Evolutionary conservation across 2,888 invertebrate species (phyloP), one percentile per base, ranked within the genome.

Genomic region (Oligia fasciuncula): DNA sequence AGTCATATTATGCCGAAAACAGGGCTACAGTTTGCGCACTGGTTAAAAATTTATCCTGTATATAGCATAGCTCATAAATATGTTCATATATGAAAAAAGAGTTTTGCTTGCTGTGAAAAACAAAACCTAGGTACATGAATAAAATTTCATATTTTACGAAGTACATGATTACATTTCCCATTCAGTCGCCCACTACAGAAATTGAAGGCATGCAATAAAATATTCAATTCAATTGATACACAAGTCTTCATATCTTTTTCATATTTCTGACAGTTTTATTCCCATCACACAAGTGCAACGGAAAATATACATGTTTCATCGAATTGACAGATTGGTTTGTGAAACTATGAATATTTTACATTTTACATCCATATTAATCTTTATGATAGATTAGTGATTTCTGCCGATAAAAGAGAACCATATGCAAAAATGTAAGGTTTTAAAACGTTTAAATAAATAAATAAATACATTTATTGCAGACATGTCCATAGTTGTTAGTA

Each of bases 141-240:
- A 57, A 40, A 57, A 17, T 17, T n/a, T 54, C 66, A 67, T 62
- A 81, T 60, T 73, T 66, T 46, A 29, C 8, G 17, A 62, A 63
- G 23, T 76, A 23, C 17, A 29, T 51, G 43, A n/a, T 66, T 63
- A 71, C 23, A 72, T 73, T 79, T 73, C 73, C 23, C 35, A 71
- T 57, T 40, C 65, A n/a, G 4, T 43, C 14, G 17, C n/a, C 3
- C 19, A n/a, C 6, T 60, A 66, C 60, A 23, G 49, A 62, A n/a
- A 67, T 74, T 35, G 51, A 46, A 81, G 29, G 23, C 43, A 60
- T n/a, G 51, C 35, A 62, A 80, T 81, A 81, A 80, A 81, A 73
- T 62, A 82, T 81, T 81, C n/a, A 65, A 69, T 66, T 66, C 51
- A 76, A 66, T 66, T n/a, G 62, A 70, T 80, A 49, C 35, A 29